Evolutionary conservation across 2,797 vertebrate genomes (phyloP).

Genomic region (Gambusia yucatana): DNA sequence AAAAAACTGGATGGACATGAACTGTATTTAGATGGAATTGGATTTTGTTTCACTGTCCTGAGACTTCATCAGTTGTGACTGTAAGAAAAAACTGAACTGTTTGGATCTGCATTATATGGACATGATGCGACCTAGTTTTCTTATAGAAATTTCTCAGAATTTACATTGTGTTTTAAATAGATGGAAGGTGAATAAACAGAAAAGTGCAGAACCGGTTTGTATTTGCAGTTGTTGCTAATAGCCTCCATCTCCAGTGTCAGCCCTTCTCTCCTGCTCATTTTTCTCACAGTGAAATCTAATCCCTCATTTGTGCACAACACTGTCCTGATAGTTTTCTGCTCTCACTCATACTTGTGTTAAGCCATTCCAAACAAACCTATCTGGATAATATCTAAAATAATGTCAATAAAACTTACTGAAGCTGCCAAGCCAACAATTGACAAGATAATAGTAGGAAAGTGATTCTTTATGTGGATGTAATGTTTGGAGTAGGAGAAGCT

Average conservation of each 20-base stretch:
- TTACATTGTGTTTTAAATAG: background rate
- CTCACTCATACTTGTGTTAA: conserved; percentile 40
- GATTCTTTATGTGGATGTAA: conserved; percentile 27
- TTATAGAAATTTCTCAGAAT: background rate
- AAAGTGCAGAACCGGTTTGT: background rate
- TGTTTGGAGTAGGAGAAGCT: background rate
- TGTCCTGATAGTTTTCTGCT: conserved; percentile 25
- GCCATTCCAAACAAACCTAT: conserved; percentile 57
- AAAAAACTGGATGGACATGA: no score
- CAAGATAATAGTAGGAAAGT: conserved; percentile 50
- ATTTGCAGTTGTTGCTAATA: background rate
- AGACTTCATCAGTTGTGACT: background rate
- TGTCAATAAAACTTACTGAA: conserved; percentile 45
- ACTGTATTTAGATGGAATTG: no score
- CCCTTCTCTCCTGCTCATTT: conserved; percentile 25
- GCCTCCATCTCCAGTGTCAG: conserved; percentile 20
- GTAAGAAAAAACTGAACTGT: background rate
- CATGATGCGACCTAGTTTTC: background rate
- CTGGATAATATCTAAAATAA: conserved; percentile 41
- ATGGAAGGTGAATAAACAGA: background rate
- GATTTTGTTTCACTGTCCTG: background rate
- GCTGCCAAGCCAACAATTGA: conserved; percentile 22
- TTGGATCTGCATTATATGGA: background rate
- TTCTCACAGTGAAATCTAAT: conserved; percentile 71
- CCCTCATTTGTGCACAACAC: conserved; percentile 32